phyloP scores from a whole-genome alignment of 2,888 invertebrate species.

The Orchesella flavescens region DNA sequence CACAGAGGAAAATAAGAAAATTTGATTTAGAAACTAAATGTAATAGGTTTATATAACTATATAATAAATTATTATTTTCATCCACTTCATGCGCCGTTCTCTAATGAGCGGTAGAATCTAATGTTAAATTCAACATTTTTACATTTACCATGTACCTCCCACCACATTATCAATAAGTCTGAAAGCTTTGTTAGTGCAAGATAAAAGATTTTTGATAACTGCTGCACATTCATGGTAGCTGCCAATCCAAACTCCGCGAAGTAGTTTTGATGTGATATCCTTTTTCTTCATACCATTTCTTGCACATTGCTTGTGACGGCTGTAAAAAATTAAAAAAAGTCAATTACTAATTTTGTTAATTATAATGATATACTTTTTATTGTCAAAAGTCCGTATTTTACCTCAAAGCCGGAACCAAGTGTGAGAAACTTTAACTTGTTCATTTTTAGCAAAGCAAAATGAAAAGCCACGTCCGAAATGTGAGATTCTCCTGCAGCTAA shows the following conservation, averaged over 20 bases:
- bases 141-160: no score
- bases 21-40: no score
- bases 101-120: no score
- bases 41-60: no score
- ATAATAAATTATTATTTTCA: no score
- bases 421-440: constrained; percentile 39
- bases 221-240: constrained; percentile 24
- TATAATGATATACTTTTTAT: neutral
- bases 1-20: no score
- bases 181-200: no score
- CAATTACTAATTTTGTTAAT: neutral
- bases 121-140: no score
- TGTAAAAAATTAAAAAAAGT: neutral
- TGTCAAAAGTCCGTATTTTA: neutral
- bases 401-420: constrained; percentile 48
- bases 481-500: constrained; percentile 4
- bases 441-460: constrained; percentile 49
- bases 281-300: constrained; percentile 56
- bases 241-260: constrained; percentile 36
- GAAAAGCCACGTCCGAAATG: constrained; percentile 53
- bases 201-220: no score
- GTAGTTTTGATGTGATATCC: constrained; percentile 39
- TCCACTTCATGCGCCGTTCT: no score
- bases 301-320: constrained; percentile 44
- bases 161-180: no score